Percentiles rank a stretch among this genome's conserved stretches.
Conservation (phyloP, 1,140 invertebrate genomes). For the Eufriesea mexicana region DNA sequence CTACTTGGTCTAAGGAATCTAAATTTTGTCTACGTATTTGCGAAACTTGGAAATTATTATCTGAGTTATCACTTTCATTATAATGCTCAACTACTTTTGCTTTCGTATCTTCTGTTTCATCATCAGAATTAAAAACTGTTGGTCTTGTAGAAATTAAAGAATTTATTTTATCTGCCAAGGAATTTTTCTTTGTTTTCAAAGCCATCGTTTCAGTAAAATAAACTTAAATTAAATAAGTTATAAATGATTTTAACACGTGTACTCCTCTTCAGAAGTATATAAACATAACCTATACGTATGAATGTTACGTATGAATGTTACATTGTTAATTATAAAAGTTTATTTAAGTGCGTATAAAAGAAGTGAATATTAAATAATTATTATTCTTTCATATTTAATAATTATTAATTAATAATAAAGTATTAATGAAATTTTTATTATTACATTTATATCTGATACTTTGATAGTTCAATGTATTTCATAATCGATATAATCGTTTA, state of each 20-base stretch:
- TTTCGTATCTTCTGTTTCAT: conserved; percentile 83
- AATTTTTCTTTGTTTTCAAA: conserved; percentile 67
- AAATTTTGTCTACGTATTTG: conserved; percentile 86
- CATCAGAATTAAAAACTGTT: conserved; percentile 78
- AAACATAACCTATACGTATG: conserved; percentile 43
- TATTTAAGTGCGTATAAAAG: too few species aligned
- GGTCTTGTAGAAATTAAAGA: conserved; percentile 83
- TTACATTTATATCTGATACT: too few species aligned
- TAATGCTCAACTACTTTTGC: conserved; percentile 74
- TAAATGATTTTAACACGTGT: conserved; percentile 17
- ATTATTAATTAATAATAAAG: not conserved
- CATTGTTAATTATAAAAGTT: not conserved
- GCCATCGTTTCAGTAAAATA: conserved; percentile 60
- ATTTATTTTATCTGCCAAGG: conserved; percentile 85
- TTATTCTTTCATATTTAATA: not conserved
- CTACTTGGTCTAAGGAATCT: conserved; percentile 86
- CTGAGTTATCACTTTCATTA: conserved; percentile 62
- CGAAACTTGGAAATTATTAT: conserved; percentile 79
- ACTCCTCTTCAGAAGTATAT: not conserved
- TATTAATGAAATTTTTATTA: not conserved
- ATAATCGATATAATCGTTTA: too few species aligned
- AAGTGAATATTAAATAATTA: not conserved
- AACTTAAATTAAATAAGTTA: not conserved
- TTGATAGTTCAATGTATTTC: too few species aligned
- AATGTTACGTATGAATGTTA: not conserved